Evolutionary conservation across 23 tunicate species (phyloP), one percentile per base, ranked within the genome.

Genomic region (Styela plicata): DNA sequence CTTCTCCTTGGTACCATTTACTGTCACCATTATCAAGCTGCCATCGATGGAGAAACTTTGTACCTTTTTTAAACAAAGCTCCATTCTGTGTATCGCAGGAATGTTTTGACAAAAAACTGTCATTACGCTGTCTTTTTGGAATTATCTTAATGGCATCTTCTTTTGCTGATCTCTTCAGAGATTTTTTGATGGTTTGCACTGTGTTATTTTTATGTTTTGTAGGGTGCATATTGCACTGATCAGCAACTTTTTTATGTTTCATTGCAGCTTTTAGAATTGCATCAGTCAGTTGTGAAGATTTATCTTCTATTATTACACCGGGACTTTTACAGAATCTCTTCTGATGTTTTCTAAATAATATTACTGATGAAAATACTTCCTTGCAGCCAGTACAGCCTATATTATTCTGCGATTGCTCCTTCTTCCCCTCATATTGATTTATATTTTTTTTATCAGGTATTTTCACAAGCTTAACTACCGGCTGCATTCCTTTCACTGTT

Each of bases 31-130:
- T 53, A 52, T 81, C 87, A 7, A 89, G 78, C 73, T 91, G 97
- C 97, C 97, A 91, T 2, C 97, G 87, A 78, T 91, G 97, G 23
- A 91, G 61, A 74, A 91, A 64, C 10, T 64, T 74, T 23, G 97
- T 82, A 2, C 97, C 97, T 22, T 83, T 83, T 44, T 3, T 74
- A 74, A 53, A 34, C 5, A 82, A 33, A 2, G 81, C 81, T 28
- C 64, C 81, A 7, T 24, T 13, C 10, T 27, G 22, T 7, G 64
- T 23, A 19, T 76, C 27, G 17, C 65, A n/a, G 21, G 52, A 33
- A 26, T 52, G 19, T 10, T 66, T 66, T 7, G 64, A 36, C 10
- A 13, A 33, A 3, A 30, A 2, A 32, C 29, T 36, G 2, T 71
- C 34, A 26, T 16, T 28, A 3, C 3, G 18, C 16, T 20, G 36